phyloP scores from a whole-genome alignment of 2,888 invertebrate species.

The Meteorus cinctellus region DNA sequence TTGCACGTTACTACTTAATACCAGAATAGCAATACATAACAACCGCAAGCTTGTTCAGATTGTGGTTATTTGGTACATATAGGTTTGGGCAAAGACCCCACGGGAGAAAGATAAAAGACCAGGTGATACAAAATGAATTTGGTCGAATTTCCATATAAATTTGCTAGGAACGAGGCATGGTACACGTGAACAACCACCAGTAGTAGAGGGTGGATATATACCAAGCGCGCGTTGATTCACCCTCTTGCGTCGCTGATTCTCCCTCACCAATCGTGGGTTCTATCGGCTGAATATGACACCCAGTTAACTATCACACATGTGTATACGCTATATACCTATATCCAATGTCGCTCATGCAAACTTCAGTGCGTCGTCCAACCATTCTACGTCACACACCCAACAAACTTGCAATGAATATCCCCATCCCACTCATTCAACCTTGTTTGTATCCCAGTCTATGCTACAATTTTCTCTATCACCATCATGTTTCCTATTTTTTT shows the following conservation, averaged over 20 bases:
- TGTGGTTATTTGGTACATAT: neutral
- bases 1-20: neutral
- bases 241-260: conserved; percentile 12
- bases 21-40: neutral
- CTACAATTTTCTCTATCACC: conserved; percentile 16
- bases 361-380: conserved; percentile 26
- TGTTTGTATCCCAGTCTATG: conserved; percentile 4
- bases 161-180: conserved; percentile 52
- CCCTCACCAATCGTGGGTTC: neutral
- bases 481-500: neutral
- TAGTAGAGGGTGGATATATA: conserved; percentile 2
- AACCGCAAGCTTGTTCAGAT: conserved; percentile 6
- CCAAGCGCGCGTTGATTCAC: conserved; percentile 1
- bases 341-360: conserved; percentile 2
- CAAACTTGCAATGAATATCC: conserved; percentile 38
- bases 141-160: conserved; percentile 73
- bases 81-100: conserved; percentile 21
- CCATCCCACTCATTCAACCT: conserved; percentile 3
- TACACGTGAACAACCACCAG: conserved; percentile 24
- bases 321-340: conserved; percentile 17
- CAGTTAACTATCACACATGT: conserved; percentile 13
- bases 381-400: conserved; percentile 31
- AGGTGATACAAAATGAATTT: conserved; percentile 66
- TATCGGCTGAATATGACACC: conserved; percentile 39
- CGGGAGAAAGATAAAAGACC: conserved; percentile 37